phyloP scores from a whole-genome alignment of 2,113 vertebrate genomes.

The Protomyctophum bolini region DNA sequence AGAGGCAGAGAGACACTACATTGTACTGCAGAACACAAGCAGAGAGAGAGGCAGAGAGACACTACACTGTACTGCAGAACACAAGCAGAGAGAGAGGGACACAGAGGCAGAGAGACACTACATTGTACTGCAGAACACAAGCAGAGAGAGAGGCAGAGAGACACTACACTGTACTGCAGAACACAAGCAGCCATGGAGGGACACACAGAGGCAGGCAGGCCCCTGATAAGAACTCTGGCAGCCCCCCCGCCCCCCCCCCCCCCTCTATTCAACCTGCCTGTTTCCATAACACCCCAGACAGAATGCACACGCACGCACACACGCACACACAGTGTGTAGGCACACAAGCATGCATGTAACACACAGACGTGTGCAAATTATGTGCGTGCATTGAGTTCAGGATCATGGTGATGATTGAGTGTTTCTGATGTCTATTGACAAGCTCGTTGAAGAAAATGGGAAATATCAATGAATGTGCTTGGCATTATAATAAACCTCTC shows the following conservation, averaged over 20 bases:
- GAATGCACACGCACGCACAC: slow-evolving; percentile 1
- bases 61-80: no score
- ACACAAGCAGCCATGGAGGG: slow-evolving; percentile 37
- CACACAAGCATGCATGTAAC: slow-evolving; percentile 3
- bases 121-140: slow-evolving; percentile 63
- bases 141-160: slow-evolving; percentile 50
- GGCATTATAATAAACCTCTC: slow-evolving; percentile 4
- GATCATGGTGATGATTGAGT: slow-evolving; percentile 34
- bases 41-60: no score
- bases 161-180: slow-evolving; percentile 63
- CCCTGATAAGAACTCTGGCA: slow-evolving; percentile 62
- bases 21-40: no score
- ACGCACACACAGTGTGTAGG: not conserved
- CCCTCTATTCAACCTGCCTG: slow-evolving; percentile 42
- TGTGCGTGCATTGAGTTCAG: slow-evolving; percentile 26
- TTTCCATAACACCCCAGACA: slow-evolving; percentile 19
- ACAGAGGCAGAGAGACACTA: not conserved
- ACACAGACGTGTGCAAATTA: not conserved
- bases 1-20: not conserved
- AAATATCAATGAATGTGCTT: slow-evolving; percentile 39
- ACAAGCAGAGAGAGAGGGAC: slow-evolving; percentile 57
- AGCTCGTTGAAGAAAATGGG: slow-evolving; percentile 22
- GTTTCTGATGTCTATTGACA: slow-evolving; percentile 23
- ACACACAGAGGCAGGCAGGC: slow-evolving; percentile 36
- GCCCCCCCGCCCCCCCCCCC: slow-evolving; percentile 39